These are phyloP conservation scores for Tetramorium alpestre DNA, from an alignment of 1,140 invertebrate species.

Conservation along the genomic window DNA sequence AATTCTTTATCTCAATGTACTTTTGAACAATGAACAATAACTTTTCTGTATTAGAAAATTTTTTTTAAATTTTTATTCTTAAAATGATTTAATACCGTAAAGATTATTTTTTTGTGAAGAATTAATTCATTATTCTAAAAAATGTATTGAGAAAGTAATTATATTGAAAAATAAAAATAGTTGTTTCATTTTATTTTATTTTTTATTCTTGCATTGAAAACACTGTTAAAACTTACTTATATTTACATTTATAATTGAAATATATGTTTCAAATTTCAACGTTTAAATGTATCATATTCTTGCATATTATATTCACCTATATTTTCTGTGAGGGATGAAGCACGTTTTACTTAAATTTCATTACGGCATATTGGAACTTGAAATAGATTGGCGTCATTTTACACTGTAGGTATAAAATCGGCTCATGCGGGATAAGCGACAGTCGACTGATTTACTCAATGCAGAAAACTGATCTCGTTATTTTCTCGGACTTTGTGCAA, in stretches of 20 bases:
- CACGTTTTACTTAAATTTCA: conserved; percentile 20
- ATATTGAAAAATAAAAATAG: background rate
- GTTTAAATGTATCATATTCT: background rate
- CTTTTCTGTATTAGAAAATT: background rate
- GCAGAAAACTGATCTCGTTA: conserved; percentile 34
- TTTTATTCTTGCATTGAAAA: background rate
- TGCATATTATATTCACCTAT: conserved; percentile 1
- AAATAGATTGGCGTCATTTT: conserved; percentile 27
- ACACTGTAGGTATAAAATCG: conserved; percentile 19
- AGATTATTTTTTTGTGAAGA: background rate
- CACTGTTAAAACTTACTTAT: background rate
- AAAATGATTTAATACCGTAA: background rate
- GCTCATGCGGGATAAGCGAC: conserved; percentile 2
- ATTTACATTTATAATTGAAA: background rate
- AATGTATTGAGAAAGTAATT: background rate
- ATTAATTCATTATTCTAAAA: background rate
- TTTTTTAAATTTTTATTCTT: background rate
- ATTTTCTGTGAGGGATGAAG: background rate
- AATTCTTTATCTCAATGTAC: background rate
- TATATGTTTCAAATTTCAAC: background rate
- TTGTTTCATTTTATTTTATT: background rate
- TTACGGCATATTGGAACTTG: background rate
- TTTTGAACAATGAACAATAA: background rate
- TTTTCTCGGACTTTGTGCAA: conserved; percentile 42
- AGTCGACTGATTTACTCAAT: conserved; percentile 33